phyloP scores from a whole-genome alignment of 2,797 vertebrate genomes.

The Sus cebifrons region DNA sequence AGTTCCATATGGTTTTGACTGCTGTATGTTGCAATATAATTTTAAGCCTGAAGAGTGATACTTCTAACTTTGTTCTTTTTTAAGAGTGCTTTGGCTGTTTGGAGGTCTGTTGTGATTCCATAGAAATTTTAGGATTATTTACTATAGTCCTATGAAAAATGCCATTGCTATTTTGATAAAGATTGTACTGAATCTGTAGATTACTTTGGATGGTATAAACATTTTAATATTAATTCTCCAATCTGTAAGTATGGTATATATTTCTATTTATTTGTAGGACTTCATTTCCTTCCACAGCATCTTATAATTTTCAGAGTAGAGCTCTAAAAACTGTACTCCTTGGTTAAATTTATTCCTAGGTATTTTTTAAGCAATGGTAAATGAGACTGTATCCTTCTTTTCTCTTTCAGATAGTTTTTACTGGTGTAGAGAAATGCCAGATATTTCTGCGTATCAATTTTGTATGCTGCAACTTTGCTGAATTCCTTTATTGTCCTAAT shows the following conservation, averaged over 20 bases:
- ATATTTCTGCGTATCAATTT: neutral
- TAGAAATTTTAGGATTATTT: neutral
- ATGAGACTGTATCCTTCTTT: neutral
- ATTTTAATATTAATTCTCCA: neutral
- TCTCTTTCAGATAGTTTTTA: neutral
- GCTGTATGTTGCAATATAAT: neutral
- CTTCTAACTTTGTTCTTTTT: neutral
- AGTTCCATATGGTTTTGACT: neutral
- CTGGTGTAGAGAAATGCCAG: neutral
- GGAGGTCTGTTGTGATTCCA: neutral
- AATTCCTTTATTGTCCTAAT: neutral
- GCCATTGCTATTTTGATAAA: neutral
- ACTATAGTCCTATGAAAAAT: neutral
- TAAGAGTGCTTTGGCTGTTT: neutral
- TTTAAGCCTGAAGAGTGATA: neutral
- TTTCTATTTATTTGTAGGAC: neutral
- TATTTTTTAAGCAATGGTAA: neutral
- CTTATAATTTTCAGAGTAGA: neutral
- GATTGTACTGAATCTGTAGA: neutral
- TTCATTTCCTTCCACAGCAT: neutral
- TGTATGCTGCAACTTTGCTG: neutral
- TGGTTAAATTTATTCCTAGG: neutral
- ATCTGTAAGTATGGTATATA: neutral
- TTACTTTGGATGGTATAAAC: neutral
- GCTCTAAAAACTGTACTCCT: neutral